Base-by-base conservation (phyloP, 2,113 vertebrate genomes). In the Neoarius graeffei region DNA sequence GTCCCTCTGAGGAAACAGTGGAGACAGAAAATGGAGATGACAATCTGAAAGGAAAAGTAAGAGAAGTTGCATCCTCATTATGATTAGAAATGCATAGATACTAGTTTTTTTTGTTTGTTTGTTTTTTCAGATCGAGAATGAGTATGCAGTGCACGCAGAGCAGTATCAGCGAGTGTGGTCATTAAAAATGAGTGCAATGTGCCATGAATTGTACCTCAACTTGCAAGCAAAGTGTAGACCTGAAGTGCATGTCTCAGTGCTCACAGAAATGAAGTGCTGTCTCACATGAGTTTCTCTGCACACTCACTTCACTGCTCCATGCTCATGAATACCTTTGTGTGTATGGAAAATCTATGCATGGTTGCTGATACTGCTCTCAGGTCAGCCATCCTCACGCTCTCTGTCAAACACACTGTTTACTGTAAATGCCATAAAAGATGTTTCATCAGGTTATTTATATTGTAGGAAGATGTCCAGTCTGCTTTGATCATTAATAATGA, bases 1-100 rank as follows among this genome's bases (percentile, higher is more conserved):
- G 93, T 91, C 94, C 94, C 92, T 95, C 90, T 89, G 93, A 94
- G 92, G 92, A 94, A 90, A 91, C 94, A 85, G 91, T 91, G 91
- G 93, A 92, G 92, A 95, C 93, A 94, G 94, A 94, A 94, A 95
- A 94, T 91, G 95, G 93, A 92, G 93, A 95, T 88, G 93, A 94
- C 87, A 94, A 93, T 86, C 89, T 93, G 92, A 94, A 90, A 89
- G 67, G 54, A 82, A 90, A 66, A 83, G 77, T 60, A 11, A 42
- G 35, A 81, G 54, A 81, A 42, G 30, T 62, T 62, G 30, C 30
- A 25, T 60, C 57, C 23, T 25, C 4, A 4, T 20, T 42, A 23
- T 35, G 8, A 81, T 59, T 59, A 59, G 56, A 30, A 56, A 81
- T 57, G 52, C 25, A 56, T 19, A 35, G n/a, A 59, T 30, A 57